Evolutionary conservation across 1,140 invertebrate species (phyloP).

Genomic region (Plectrocnemia conspersa): DNA sequence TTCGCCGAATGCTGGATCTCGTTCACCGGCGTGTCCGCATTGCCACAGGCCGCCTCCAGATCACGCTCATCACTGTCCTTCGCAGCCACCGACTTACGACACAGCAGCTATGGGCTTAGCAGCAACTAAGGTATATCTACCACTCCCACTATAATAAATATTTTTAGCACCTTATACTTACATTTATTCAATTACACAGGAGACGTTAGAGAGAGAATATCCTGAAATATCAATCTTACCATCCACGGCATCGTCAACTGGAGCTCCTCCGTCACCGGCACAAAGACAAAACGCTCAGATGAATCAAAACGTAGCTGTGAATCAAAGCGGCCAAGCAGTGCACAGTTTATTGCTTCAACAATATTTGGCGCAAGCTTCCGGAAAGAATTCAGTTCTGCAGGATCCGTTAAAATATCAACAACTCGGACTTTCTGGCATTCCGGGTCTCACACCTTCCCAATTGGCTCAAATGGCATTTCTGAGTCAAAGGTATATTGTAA

Average conservation of each 20-base stretch:
- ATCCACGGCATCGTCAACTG: slow-evolving; percentile 43
- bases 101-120: slow-evolving; percentile 44
- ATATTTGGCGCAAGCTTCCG: slow-evolving; percentile 39
- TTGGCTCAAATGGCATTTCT: slow-evolving; percentile 48
- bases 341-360: slow-evolving; percentile 50
- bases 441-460: slow-evolving; percentile 35
- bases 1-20: slow-evolving; percentile 42
- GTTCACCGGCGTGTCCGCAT: slow-evolving; percentile 45
- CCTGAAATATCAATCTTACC: slow-evolving; percentile 51
- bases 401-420: slow-evolving; percentile 51
- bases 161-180: background rate
- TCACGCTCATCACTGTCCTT: slow-evolving; percentile 41
- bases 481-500: slow-evolving; percentile 44
- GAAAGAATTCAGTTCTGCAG: slow-evolving; percentile 43
- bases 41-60: slow-evolving; percentile 42
- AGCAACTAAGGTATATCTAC: slow-evolving; percentile 45
- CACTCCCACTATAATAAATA: background rate
- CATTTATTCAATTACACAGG: slow-evolving; percentile 37
- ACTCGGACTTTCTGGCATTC: slow-evolving; percentile 44
- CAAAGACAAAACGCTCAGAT: slow-evolving; percentile 15
- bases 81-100: slow-evolving; percentile 44
- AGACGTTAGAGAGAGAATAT: slow-evolving; percentile 51
- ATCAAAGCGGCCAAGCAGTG: slow-evolving; percentile 46
- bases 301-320: slow-evolving; percentile 37
- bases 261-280: slow-evolving; percentile 37